Base-by-base conservation (phyloP, 2,888 invertebrate genomes). In the Schizotus pectinicornis region DNA sequence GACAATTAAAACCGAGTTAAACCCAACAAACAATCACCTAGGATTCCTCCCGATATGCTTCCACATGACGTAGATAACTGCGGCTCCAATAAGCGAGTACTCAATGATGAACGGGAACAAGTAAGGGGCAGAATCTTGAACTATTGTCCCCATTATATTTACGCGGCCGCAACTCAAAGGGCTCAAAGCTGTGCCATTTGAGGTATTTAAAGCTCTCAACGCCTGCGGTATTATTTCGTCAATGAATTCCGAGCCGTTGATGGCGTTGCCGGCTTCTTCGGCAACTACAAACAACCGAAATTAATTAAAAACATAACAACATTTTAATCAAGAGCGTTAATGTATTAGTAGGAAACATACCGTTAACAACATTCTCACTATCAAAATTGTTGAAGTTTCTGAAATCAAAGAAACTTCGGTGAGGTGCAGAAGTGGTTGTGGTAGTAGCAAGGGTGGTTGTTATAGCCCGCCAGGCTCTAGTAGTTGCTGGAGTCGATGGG, bases 31-130 rank as follows among this genome's bases (percentile, higher is more conserved):
- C 13, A 41, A 39, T 81, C 81, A 90, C 86, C 90, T 89, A 47
- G 94, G 91, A 81, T 92, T 90, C 76, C 92, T 88, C 56, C 94
- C 94, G 78, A 95, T 94, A 76, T 94, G 94, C 77, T 92, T 91
- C 96, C 96, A 97, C 94, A 96, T 96, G 49, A 95, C 92, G 78
- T 94, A 96, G 72, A 96, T 90, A 36, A 97, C 95, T 48, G 95
- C 94, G 46, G 96, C 95, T 12, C 95, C 95, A 74, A 98, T 95
- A 64, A 97, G 82, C 62, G 95, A 95, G 81, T 97, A 97, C 78
- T 97, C 94, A 73, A 97, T 94, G 74, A 95, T 95, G 80, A 96
- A 96, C 0, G 97, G 97, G 81, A 94, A 98, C 47, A 97, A 84
- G 79, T 95, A 97, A 0, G 97, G 97, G 7, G 96, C 94, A 0